Percentiles rank a stretch among this genome's conserved stretches.
Conservation (phyloP, 30 jellyfish, hydroid and myxozoan species). For the Haliclystus octoradiatus region DNA sequence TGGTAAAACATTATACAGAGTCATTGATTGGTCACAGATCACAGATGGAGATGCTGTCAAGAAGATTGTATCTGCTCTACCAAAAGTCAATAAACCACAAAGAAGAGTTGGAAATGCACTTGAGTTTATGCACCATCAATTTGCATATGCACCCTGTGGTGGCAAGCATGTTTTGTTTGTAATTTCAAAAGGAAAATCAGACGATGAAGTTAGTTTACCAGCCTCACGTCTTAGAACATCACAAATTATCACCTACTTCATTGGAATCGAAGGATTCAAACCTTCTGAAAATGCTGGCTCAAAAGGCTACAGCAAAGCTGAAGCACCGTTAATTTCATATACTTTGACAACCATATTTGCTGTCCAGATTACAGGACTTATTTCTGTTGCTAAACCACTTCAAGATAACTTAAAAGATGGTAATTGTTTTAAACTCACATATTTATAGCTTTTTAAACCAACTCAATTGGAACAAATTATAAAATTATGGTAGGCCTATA, state of each 20-base stretch:
- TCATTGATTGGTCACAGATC: constrained; percentile 42
- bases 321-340: constrained; percentile 39
- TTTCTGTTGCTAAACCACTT: constrained; percentile 9
- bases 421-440: not conserved
- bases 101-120: not conserved
- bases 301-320: constrained; percentile 39
- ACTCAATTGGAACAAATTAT: no score
- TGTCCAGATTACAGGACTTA: constrained; percentile 26
- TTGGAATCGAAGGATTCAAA: constrained; percentile 62
- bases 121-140: not conserved
- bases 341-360: constrained; percentile 38
- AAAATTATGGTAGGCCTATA: no score
- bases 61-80: not conserved
- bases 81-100: not conserved
- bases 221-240: constrained; percentile 48
- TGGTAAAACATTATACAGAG: constrained; percentile 55
- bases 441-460: no score
- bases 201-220: constrained; percentile 45
- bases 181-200: constrained; percentile 41
- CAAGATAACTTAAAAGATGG: not conserved
- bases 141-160: constrained; percentile 53
- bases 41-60: constrained; percentile 27
- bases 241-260: constrained; percentile 24
- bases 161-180: constrained; percentile 27
- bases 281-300: constrained; percentile 33